phyloP scores from a whole-genome alignment of 2,113 vertebrate genomes.

The Daphoenositta chrysoptera region DNA sequence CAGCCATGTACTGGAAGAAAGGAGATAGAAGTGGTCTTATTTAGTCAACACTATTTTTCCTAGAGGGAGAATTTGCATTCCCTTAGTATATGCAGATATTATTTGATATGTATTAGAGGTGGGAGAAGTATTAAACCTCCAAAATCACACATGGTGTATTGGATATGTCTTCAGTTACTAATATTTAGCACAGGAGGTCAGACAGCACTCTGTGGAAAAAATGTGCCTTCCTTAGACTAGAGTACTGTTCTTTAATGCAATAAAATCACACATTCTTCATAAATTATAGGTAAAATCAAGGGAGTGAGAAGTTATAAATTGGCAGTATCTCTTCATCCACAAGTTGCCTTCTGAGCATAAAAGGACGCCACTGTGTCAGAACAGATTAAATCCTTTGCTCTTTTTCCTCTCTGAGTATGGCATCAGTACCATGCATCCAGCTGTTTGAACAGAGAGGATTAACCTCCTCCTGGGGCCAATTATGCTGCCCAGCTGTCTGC shows the following conservation, averaged over 20 bases:
- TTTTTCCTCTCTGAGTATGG: background rate
- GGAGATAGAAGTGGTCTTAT: background rate
- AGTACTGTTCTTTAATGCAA: background rate
- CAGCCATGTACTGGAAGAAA: background rate
- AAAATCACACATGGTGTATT: background rate
- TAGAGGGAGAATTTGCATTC: background rate
- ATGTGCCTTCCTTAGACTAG: background rate
- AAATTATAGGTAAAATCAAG: background rate
- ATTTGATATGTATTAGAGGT: background rate
- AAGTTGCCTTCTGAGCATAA: background rate
- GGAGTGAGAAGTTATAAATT: background rate
- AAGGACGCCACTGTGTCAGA: background rate
- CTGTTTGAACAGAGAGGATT: background rate
- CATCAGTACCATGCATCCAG: fast-evolving
- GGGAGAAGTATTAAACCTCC: background rate
- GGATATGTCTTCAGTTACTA: background rate
- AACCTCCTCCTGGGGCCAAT: background rate
- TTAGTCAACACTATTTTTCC: background rate
- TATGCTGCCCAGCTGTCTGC: background rate
- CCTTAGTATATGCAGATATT: background rate
- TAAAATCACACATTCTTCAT: background rate
- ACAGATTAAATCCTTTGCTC: background rate
- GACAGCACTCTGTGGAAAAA: background rate
- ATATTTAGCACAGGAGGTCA: background rate
- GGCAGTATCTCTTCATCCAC: background rate